Evolutionary conservation across 2,888 invertebrate species (phyloP).

Genomic region (Acleris emargana): DNA sequence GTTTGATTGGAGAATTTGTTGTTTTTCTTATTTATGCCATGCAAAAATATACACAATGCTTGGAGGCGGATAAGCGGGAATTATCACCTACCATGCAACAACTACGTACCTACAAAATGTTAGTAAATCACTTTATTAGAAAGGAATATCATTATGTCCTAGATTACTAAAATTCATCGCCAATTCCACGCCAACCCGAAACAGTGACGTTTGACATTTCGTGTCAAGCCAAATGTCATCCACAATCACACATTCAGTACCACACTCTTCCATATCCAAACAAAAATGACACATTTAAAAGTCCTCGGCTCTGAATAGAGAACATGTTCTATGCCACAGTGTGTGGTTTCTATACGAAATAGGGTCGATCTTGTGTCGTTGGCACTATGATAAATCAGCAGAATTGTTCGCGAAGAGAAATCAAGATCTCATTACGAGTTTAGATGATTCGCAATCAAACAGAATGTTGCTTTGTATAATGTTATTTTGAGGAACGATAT

Average conservation of each 20-base stretch:
- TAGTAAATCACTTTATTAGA: neutral
- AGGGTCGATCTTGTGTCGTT: too few species aligned
- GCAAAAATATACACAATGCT: too few species aligned
- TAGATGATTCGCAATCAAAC: slow-evolving; percentile 53
- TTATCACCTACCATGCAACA: too few species aligned
- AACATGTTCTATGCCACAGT: too few species aligned
- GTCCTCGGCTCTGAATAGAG: too few species aligned
- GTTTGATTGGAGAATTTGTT: too few species aligned
- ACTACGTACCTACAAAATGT: too few species aligned
- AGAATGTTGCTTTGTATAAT: slow-evolving; percentile 42
- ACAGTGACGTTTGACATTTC: slow-evolving; percentile 32
- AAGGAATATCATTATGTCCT: slow-evolving; percentile 20
- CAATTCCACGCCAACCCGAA: slow-evolving; percentile 20
- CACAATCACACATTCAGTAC: neutral
- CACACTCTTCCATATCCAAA: too few species aligned
- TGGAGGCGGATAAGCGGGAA: too few species aligned
- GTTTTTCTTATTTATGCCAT: too few species aligned
- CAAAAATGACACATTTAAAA: too few species aligned
- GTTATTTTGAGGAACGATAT: slow-evolving; percentile 42
- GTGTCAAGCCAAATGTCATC: slow-evolving; percentile 35
- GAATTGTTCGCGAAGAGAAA: slow-evolving; percentile 46
- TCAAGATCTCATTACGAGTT: slow-evolving; percentile 62
- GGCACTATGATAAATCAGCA: slow-evolving; percentile 6
- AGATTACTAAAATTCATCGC: slow-evolving; percentile 24
- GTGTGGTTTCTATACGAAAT: too few species aligned